These are phyloP conservation scores for Cathartes aura DNA, from an alignment of 2,113 vertebrate genomes.

Conservation along the genomic window DNA sequence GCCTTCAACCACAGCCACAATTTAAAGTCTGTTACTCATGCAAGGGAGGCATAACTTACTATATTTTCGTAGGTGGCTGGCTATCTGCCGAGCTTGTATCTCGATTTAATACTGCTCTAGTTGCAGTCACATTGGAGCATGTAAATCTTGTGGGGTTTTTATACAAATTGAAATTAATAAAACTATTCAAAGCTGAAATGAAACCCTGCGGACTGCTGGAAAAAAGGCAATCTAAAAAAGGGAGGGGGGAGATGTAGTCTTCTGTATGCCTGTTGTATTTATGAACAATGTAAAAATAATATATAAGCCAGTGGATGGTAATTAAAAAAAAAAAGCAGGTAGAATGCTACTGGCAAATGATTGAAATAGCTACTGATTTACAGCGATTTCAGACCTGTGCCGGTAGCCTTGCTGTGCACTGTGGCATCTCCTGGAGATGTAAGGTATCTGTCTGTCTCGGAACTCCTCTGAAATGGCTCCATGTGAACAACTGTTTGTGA, in stretches of 20 bases:
- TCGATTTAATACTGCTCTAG: not conserved
- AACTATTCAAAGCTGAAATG: not conserved
- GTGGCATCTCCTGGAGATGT: not conserved
- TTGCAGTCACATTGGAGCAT: not conserved
- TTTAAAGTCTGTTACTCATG: not conserved
- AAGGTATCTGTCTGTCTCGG: not conserved
- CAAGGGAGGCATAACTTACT: not conserved
- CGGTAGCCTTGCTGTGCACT: not conserved
- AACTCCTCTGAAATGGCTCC: not conserved
- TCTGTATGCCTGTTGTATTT: not conserved
- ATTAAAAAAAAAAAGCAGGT: not conserved
- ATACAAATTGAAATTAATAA: not conserved
- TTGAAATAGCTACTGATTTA: not conserved
- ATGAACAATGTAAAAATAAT: not conserved
- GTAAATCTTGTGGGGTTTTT: not conserved
- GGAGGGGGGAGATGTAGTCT: not conserved
- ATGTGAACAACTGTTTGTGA: not conserved
- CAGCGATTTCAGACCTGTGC: not conserved
- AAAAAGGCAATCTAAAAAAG: not conserved
- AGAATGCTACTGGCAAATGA: not conserved
- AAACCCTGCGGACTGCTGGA: not conserved
- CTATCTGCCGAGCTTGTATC: not conserved
- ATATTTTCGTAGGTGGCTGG: not conserved
- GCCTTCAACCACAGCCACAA: not conserved
- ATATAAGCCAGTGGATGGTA: not conserved